Percentiles rank a stretch among this genome's conserved stretches.
Evolutionary conservation across 2,888 invertebrate genomes (phyloP).

Genomic region (Xanthia togata): DNA sequence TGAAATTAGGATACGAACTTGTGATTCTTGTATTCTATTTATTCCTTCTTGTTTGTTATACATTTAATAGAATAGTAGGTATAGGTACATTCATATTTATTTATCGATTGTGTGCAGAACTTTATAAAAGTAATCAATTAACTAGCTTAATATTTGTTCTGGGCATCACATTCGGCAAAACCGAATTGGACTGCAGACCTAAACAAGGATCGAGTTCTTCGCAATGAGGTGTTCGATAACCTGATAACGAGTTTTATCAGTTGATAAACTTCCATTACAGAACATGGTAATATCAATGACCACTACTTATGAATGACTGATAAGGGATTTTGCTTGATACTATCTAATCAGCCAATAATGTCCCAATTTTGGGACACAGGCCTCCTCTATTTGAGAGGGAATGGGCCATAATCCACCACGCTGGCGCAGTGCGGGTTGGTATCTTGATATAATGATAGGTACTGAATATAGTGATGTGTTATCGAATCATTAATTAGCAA

Average conservation of each 20-base stretch:
- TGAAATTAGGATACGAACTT: slow-evolving; percentile 53
- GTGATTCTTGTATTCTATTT: slow-evolving; percentile 20
- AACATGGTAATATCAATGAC: background rate
- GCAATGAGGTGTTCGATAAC: background rate
- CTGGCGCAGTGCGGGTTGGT: background rate
- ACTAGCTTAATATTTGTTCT: background rate
- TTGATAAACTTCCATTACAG: slow-evolving; percentile 8
- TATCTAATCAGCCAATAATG: background rate
- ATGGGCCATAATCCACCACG: background rate
- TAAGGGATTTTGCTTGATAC: slow-evolving; percentile 4
- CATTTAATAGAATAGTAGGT: background rate
- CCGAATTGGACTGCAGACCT: background rate
- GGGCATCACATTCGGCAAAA: background rate
- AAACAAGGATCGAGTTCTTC: background rate
- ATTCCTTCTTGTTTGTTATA: slow-evolving; percentile 5
- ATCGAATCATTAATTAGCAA: background rate
- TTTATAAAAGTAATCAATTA: background rate
- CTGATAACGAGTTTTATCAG: slow-evolving; percentile 16
- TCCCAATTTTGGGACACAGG: background rate
- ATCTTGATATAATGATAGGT: background rate
- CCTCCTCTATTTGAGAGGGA: background rate
- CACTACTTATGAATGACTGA: background rate
- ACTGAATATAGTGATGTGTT: background rate
- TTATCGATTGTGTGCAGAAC: background rate
- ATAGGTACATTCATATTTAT: background rate